Evolutionary conservation across 2,113 vertebrate genomes (phyloP), one percentile per base, ranked within the genome.

Genomic region (Anolis carolinensis): DNA sequence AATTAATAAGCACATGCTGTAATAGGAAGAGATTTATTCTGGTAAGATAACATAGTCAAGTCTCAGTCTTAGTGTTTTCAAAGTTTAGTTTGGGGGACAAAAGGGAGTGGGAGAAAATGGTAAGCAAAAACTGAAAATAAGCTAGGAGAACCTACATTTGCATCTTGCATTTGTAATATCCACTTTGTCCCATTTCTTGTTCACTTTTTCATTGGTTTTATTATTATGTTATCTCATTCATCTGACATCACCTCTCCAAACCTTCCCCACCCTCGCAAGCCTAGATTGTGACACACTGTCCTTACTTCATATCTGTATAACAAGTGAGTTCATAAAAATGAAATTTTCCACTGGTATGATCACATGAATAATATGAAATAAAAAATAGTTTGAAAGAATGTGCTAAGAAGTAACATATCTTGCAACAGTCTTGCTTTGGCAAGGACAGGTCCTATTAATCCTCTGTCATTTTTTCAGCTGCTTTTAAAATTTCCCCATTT

Each of bases 1-100:
- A 55, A 36, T 71, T 39, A 83, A 23, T 1, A 80, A 87, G 72
- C 32, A 75, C 62, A 85, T 90, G 67, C 90, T 78, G 30, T 55
- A 89, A 27, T 4, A 39, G 30, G 89, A 78, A 5, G 4, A 34
- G 30, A 16, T 74, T 32, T 65, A 20, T n/a, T 62, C 67, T 25
- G n/a, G 55, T 7, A 44, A 68, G 7, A 84, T 77, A 30, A 27
- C 48, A 44, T 85, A 70, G 67, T 1, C 27, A 6, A 85, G 32
- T 36, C 63, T 27, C 65, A 68, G 2, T 18, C 34, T 73, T 79
- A 59, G 59, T 1, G 11, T 85, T 39, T 32, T 85, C 32, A 59
- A 85, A 55, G 25, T 65, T 34, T 84, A 32, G 32, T 39, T 34
- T 55, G 14, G n/a, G 48, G 10, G 32, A 59, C 27, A 84, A 30